phyloP scores from a whole-genome alignment of 92 coral and sea anemone species.

The Meandrina meandrites region DNA sequence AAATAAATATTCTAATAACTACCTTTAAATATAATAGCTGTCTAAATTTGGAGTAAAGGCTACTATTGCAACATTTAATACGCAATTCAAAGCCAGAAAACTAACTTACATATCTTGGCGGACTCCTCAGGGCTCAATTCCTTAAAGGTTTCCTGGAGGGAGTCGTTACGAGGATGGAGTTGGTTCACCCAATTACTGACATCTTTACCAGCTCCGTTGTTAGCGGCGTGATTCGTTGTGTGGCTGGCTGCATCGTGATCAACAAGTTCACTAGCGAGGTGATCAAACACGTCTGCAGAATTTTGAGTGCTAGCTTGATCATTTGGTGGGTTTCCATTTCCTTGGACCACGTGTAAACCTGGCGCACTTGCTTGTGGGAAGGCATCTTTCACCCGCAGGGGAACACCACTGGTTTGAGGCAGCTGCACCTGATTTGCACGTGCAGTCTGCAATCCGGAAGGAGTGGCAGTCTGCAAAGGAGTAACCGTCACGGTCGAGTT shows the following conservation, averaged over 20 bases:
- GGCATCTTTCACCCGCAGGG: not conserved
- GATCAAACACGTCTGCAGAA: conserved; percentile 25
- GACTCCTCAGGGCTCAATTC: conserved; percentile 33
- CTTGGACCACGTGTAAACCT: conserved; percentile 35
- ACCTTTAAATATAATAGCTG: no score
- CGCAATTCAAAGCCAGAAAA: no score
- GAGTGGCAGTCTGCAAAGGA: not conserved
- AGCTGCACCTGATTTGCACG: conserved; percentile 1
- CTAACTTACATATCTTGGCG: conserved; percentile 34
- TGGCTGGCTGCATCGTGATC: conserved; percentile 4
- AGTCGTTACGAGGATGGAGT: conserved; percentile 1
- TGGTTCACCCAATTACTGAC: not conserved
- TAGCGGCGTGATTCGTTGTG: not conserved
- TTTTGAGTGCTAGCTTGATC: not conserved
- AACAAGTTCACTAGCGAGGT: conserved; percentile 26
- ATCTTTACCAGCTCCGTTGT: not conserved
- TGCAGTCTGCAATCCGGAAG: not conserved
- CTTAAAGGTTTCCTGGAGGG: conserved; percentile 39
- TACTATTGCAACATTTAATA: no score
- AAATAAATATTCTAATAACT: no score
- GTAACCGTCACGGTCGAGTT: not conserved
- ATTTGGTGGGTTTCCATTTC: not conserved
- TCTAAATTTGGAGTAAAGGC: no score
- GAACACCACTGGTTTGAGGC: not conserved
- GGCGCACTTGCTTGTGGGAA: not conserved